A percentile compares a stretch with the other conserved stretches of the same genome.
These are phyloP conservation scores for Nomada fucata DNA, from an alignment of 2,888 invertebrate species.

Conservation along the genomic window DNA sequence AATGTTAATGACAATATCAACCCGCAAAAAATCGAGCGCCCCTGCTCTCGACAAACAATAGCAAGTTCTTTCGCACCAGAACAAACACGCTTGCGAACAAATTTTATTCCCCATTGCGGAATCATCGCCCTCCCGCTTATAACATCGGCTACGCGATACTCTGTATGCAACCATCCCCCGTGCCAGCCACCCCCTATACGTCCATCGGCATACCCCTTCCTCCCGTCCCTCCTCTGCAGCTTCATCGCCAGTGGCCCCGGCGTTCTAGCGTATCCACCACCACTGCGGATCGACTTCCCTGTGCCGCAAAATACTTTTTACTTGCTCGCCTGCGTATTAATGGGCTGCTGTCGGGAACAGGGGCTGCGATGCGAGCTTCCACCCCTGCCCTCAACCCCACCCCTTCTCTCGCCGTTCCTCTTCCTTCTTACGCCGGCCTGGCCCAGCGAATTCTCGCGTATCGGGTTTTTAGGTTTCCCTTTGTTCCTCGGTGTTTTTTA, in stretches of 20 bases:
- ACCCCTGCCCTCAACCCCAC: neutral
- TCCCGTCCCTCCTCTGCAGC: neutral
- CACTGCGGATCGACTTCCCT: conserved; percentile 60
- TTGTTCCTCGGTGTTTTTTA: conserved; percentile 47
- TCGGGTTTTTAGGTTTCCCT: conserved; percentile 54
- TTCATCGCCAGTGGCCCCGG: conserved; percentile 6
- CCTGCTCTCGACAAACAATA: too few relatives aligned
- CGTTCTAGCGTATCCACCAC: conserved; percentile 21
- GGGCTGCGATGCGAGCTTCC: conserved; percentile 19
- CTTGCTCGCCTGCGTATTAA: conserved; percentile 49
- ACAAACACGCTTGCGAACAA: too few relatives aligned
- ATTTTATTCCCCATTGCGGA: too few relatives aligned
- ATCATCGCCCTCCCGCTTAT: too few relatives aligned
- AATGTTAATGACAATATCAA: too few relatives aligned
- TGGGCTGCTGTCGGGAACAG: conserved; percentile 29
- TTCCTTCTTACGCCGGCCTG: neutral
- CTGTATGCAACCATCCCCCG: conserved; percentile 55
- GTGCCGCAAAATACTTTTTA: conserved; percentile 57
- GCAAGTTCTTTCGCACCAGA: too few relatives aligned
- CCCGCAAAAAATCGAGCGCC: too few relatives aligned
- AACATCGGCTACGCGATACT: too few relatives aligned
- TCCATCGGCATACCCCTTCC: conserved; percentile 6
- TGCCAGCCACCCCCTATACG: conserved; percentile 3
- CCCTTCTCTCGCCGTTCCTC: too few relatives aligned
- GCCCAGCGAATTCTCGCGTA: conserved; percentile 27